These are phyloP conservation scores for Sialis fuliginosa DNA, from an alignment of 2,888 invertebrate genomes.

Conservation along the genomic window DNA sequence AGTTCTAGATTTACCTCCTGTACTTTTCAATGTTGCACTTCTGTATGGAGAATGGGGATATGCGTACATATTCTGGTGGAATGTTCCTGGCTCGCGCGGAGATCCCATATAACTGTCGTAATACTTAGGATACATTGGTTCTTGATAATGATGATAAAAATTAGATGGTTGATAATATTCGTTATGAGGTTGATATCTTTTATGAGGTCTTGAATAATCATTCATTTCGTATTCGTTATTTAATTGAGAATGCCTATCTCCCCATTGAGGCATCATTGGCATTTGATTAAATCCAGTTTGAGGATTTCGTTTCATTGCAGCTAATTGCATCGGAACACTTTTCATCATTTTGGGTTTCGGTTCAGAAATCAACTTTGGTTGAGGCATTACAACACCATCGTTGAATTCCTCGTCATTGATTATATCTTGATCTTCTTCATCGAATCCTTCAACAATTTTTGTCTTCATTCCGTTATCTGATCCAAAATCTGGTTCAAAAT, in stretches of 20 bases:
- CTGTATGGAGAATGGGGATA: not conserved
- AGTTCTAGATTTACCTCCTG: no score
- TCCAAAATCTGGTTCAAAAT: not conserved
- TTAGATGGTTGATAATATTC: not conserved
- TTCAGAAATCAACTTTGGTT: no score
- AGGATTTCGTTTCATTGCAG: not conserved
- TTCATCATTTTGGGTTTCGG: not conserved
- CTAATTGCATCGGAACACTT: not conserved
- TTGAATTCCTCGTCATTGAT: not conserved
- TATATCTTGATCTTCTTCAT: constrained; percentile 3
- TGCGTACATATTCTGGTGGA: not conserved
- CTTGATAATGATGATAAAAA: not conserved
- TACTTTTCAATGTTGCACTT: no score
- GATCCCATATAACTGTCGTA: not conserved
- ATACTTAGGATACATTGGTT: not conserved
- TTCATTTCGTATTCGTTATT: not conserved
- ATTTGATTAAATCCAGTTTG: not conserved
- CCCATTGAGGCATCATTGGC: not conserved
- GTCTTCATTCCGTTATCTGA: constrained; percentile 4
- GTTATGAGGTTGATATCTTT: constrained; percentile 1
- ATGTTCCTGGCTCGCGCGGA: not conserved
- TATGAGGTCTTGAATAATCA: not conserved
- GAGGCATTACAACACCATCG: not conserved
- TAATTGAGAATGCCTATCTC: not conserved
- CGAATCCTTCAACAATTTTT: constrained; percentile 2